A percentile compares a stretch with the other conserved stretches of the same genome.
Conservation (phyloP, 2,113 vertebrate genomes). For the Shinisaurus crocodilurus region DNA sequence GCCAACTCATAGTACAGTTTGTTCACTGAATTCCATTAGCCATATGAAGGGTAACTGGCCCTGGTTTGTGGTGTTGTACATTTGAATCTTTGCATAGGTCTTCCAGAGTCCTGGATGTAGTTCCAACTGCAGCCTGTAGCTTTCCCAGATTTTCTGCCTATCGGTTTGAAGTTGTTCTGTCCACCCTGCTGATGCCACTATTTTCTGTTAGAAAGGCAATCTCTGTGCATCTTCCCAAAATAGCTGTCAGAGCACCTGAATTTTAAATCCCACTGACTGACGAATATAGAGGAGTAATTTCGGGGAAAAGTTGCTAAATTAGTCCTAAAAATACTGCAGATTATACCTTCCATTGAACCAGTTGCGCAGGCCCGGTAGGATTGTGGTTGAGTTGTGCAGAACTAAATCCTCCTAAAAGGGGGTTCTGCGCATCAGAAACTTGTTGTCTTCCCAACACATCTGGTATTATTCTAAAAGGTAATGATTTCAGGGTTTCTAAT, state of each 20-base stretch:
- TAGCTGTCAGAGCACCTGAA: not conserved
- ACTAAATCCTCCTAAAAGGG: not conserved
- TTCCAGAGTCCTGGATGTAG: not conserved
- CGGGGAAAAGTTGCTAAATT: accelerated
- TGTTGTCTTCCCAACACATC: not conserved
- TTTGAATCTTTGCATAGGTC: not conserved
- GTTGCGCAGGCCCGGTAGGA: not conserved
- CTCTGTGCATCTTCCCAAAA: not conserved
- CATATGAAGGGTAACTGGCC: not conserved
- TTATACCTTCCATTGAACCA: not conserved
- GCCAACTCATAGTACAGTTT: not conserved
- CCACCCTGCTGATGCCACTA: not conserved
- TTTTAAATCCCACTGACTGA: not conserved
- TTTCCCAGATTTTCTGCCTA: not conserved
- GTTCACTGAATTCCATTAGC: not conserved
- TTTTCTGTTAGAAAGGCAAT: not conserved
- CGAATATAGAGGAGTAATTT: conserved; percentile 10
- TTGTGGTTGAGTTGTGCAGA: not conserved
- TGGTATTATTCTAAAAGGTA: not conserved
- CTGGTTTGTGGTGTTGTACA: not conserved
- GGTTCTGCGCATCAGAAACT: not conserved
- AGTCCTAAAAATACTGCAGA: not conserved
- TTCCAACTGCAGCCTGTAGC: not conserved
- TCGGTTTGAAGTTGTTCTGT: not conserved
- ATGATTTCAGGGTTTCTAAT: not conserved